Evolutionary conservation across 1,140 invertebrate species (phyloP).

Genomic region (Physella acuta): DNA sequence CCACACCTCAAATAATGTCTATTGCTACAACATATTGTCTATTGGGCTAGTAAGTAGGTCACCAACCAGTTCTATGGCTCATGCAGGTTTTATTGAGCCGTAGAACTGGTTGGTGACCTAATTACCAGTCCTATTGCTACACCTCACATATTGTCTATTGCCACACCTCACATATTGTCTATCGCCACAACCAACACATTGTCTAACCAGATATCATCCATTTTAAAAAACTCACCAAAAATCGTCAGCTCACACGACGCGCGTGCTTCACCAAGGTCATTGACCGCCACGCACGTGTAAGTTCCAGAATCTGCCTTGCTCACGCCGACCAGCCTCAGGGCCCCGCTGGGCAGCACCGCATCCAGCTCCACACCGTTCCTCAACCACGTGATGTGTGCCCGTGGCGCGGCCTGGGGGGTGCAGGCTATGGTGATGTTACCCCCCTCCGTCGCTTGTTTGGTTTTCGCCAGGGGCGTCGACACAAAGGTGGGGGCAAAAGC

Average conservation of each 20-base stretch:
- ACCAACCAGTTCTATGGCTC: too few relatives aligned
- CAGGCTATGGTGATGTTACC: slow-evolving; percentile 90
- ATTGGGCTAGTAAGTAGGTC: too few relatives aligned
- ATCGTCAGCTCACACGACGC: background rate
- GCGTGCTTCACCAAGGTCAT: background rate
- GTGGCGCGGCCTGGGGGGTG: slow-evolving; percentile 88
- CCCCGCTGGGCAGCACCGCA: slow-evolving; percentile 4
- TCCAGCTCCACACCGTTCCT: slow-evolving; percentile 10
- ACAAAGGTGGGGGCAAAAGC: slow-evolving; percentile 86
- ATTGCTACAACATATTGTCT: too few relatives aligned
- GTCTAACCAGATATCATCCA: too few relatives aligned
- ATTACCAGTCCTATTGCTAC: too few relatives aligned
- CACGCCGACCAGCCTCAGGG: background rate
- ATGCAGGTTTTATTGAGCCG: too few relatives aligned
- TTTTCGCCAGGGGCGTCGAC: slow-evolving; percentile 82
- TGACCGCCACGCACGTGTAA: slow-evolving; percentile 11
- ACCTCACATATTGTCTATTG: too few relatives aligned
- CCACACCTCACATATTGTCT: too few relatives aligned
- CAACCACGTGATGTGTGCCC: slow-evolving; percentile 5
- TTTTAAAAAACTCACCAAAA: too few relatives aligned
- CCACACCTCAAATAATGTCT: too few relatives aligned
- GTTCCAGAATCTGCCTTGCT: slow-evolving; percentile 2
- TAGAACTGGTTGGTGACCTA: too few relatives aligned
- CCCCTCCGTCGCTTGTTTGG: slow-evolving; percentile 84
- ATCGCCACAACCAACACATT: too few relatives aligned